These are phyloP conservation scores for Tarsius wallacei DNA, from an alignment of 2,797 vertebrate species.

Conservation along the genomic window DNA sequence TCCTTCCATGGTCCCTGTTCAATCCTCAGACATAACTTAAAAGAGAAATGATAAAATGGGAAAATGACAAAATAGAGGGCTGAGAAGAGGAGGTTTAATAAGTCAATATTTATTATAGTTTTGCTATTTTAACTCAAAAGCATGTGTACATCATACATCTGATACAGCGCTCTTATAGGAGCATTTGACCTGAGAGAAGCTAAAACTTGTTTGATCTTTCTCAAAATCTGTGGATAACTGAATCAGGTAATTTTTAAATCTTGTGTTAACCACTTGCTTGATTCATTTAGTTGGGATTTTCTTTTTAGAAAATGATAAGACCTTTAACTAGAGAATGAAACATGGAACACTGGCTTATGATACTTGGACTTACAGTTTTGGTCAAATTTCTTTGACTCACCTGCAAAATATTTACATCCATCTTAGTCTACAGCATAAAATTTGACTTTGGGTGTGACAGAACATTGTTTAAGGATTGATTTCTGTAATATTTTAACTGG, in stretches of 20 bases:
- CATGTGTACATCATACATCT: background rate
- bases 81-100: background rate
- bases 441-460: background rate
- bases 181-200: background rate
- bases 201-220: constrained; percentile 2
- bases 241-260: constrained; percentile 32
- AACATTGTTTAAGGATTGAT: background rate
- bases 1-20: background rate
- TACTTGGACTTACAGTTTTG: background rate
- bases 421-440: background rate
- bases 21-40: background rate
- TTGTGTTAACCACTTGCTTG: background rate
- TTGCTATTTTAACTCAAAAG: background rate
- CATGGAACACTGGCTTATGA: background rate
- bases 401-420: background rate
- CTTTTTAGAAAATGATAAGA: background rate
- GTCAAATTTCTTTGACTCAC: background rate
- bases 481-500: background rate
- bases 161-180: background rate
- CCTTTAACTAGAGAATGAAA: background rate
- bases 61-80: background rate
- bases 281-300: background rate
- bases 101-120: background rate
- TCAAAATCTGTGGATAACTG: background rate
- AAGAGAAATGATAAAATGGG: background rate